A percentile compares a stretch with the other conserved stretches of the same genome.
Conservation (phyloP, 2,113 vertebrate genomes). For the Sciurus niger region DNA sequence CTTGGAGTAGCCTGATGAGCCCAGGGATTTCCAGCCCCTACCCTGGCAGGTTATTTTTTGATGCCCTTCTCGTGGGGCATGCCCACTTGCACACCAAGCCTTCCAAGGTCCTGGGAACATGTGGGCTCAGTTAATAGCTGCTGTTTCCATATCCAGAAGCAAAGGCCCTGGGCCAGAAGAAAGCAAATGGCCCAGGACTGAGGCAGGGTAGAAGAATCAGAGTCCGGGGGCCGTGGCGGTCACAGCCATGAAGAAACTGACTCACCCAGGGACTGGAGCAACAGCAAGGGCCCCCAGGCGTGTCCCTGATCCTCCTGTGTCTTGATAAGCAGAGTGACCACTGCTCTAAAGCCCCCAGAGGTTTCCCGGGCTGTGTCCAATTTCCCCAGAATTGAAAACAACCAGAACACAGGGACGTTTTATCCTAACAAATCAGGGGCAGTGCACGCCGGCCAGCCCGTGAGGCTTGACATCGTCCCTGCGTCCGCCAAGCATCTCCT, state of each 20-base stretch:
- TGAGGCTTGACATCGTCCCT: not conserved
- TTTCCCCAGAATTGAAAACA: not conserved
- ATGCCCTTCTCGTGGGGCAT: too few species aligned
- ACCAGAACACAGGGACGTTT: not conserved
- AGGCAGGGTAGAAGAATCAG: not conserved
- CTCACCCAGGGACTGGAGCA: not conserved
- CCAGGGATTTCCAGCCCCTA: not conserved
- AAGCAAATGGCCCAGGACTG: not conserved
- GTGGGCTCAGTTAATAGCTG: not conserved
- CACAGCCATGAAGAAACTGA: not conserved
- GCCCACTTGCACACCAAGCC: not conserved
- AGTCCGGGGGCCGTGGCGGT: not conserved
- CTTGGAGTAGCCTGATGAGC: not conserved
- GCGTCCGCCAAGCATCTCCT: conserved; percentile 35
- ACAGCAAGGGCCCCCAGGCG: not conserved
- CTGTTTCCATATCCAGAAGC: not conserved
- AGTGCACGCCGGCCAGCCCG: not conserved
- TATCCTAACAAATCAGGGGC: not conserved
- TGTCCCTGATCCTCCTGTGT: not conserved
- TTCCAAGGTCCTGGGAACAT: rapidly evolving
- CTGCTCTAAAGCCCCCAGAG: not conserved
- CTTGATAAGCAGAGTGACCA: not conserved
- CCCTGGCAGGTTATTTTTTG: not conserved
- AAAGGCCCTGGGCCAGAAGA: not conserved
- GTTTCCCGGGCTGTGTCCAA: not conserved